phyloP scores from a whole-genome alignment of 1,140 invertebrate genomes.

The Atta texana region DNA sequence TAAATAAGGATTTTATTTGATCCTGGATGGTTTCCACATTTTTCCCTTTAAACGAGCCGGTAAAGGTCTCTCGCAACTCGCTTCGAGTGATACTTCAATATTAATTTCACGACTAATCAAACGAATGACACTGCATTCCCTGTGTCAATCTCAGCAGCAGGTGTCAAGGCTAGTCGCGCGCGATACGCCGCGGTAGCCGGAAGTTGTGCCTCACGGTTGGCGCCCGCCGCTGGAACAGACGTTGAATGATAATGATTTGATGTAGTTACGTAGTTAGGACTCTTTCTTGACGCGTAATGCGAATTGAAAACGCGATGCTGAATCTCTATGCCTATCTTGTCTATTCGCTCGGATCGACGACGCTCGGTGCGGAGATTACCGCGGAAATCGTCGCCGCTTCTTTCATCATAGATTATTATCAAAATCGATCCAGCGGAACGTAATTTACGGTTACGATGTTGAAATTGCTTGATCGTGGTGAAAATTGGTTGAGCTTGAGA shows the following conservation, averaged over 20 bases:
- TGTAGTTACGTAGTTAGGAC: slow-evolving; percentile 48
- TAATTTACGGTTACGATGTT: slow-evolving; percentile 9
- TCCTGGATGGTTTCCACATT: not conserved
- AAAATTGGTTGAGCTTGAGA: slow-evolving; percentile 7
- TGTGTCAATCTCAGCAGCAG: slow-evolving; percentile 29
- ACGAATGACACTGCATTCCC: slow-evolving; percentile 37
- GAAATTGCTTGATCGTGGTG: slow-evolving; percentile 1
- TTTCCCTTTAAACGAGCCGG: not conserved
- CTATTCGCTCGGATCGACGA: not conserved
- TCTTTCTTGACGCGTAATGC: slow-evolving; percentile 45
- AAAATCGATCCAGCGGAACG: slow-evolving; percentile 5
- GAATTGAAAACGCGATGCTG: slow-evolving; percentile 51
- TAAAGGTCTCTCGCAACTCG: not conserved
- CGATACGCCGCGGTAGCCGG: slow-evolving; percentile 51
- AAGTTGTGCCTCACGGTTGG: slow-evolving; percentile 27
- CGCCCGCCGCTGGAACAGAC: not conserved
- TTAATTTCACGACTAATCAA: slow-evolving; percentile 47
- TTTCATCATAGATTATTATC: slow-evolving; percentile 7
- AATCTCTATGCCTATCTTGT: not conserved
- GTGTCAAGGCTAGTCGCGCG: slow-evolving; percentile 54
- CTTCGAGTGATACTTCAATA: slow-evolving; percentile 17
- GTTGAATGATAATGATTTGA: slow-evolving; percentile 61
- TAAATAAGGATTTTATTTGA: not conserved
- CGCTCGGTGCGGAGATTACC: not conserved
- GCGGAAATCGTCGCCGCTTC: slow-evolving; percentile 8